Evolutionary conservation across 1,140 invertebrate species (phyloP).

Genomic region (silkworm (Bombyx mori)): DNA sequence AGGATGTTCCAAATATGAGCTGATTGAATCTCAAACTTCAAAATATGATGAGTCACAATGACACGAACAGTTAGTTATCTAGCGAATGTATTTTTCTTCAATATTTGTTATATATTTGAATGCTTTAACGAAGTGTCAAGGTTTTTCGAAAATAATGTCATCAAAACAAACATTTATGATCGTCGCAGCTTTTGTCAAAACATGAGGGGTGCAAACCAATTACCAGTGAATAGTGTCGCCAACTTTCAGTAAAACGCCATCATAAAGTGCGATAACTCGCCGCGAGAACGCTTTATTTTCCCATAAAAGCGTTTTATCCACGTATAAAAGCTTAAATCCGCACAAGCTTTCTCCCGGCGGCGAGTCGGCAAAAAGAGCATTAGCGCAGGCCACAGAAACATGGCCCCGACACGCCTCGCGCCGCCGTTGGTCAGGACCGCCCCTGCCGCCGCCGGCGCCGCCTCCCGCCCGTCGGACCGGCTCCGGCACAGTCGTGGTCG

Average conservation of each 20-base stretch:
- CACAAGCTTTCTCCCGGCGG: constrained; percentile 61
- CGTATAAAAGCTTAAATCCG: constrained; percentile 70
- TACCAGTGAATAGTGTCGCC: constrained; percentile 56
- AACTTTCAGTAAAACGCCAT: constrained; percentile 63
- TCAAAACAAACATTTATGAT: too few species aligned
- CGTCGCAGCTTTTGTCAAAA: too few species aligned
- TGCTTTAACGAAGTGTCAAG: too few species aligned
- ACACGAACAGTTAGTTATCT: too few species aligned
- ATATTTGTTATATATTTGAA: too few species aligned
- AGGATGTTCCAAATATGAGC: too few species aligned
- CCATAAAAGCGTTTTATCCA: constrained; percentile 70
- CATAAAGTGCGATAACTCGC: constrained; percentile 66
- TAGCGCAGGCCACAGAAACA: constrained; percentile 47
- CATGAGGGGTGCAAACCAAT: constrained; percentile 27
- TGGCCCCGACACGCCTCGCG: constrained; percentile 55
- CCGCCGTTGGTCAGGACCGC: constrained; percentile 19
- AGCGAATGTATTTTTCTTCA: too few species aligned
- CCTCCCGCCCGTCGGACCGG: constrained; percentile 17
- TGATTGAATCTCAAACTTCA: too few species aligned
- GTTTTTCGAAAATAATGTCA: too few species aligned
- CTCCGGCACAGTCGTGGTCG: constrained; percentile 31
- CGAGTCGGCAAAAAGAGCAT: constrained; percentile 63
- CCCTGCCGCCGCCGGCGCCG: constrained; percentile 27
- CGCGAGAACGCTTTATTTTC: constrained; percentile 67
- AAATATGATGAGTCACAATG: too few species aligned